Base-by-base conservation (phyloP, 2,888 invertebrate species). In the Toxonevra muliebris region DNA sequence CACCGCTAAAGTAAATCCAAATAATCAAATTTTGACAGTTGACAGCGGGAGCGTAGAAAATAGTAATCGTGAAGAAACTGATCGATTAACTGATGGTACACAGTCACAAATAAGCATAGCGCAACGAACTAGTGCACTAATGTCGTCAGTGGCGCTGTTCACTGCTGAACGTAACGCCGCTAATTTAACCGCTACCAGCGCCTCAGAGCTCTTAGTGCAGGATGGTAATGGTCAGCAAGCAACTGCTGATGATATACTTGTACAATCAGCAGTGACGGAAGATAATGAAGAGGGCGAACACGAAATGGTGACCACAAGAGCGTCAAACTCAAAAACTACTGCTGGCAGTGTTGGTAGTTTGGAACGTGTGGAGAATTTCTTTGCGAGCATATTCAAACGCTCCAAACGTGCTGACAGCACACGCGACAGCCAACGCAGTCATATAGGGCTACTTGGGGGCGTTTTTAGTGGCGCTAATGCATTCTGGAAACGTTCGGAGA, bases 401-500 rank as follows among this genome's bases (percentile, higher is more conserved):
- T 72, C 76, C 12, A 12, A 57, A 0, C 61, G 66, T 42, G 65
- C 73, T 1, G 79, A 80, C 61, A 76, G 75, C 19, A 79, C 79
- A 30, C 78, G 83, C 19, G 84, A 83, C 62, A 83, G 84, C 54
- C 84, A 84, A 64, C 76, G 83, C 62, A 84, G 84, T 17, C 81
- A 84, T 73, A 80, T 84, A 9, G 83, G 84, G 2, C 71, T 84
- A 9, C 68, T 83, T 60, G 76, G 74, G 40, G 78, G 77, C 2
- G 73, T 76, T 69, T 66, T 76, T 30, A 73, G 70, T 41, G 71
- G 69, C 11, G 71, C 74, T n/a, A 73, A 74, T 12, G 78, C 77
- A 12, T 78, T 84, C 58, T 81, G 83, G 81, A 78, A 71, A 40
- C 74, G 82, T 40, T 70, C 76, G 13, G 75, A 77, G 52, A 73